A percentile compares a stretch with the other conserved stretches of the same genome.
Conservation (phyloP, 2,888 invertebrate species). For the Caenorhabditis sulstoni region DNA sequence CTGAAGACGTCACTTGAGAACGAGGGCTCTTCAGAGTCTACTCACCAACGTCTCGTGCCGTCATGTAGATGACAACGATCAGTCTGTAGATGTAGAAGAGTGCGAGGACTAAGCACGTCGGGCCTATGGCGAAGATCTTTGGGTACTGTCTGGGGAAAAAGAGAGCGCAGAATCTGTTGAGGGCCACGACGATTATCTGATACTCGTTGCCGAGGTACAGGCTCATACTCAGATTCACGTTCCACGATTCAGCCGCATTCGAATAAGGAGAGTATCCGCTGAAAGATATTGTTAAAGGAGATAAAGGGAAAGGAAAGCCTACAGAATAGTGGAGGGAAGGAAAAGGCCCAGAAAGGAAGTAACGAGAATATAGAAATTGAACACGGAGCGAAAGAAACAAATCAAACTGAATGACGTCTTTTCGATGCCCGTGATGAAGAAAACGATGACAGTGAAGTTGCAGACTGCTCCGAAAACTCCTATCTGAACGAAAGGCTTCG, state of each 20-base stretch:
- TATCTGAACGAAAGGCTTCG: conserved; percentile 13
- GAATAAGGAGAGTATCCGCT: conserved; percentile 21
- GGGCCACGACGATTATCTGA: conserved; percentile 26
- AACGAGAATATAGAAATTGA: conserved; percentile 33
- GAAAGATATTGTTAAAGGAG: background rate
- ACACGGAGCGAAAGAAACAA: conserved; percentile 32
- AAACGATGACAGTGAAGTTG: conserved; percentile 24
- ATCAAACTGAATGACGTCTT: conserved; percentile 43
- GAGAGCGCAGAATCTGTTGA: conserved; percentile 40
- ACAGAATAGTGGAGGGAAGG: conserved; percentile 38
- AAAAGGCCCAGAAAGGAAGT: conserved; percentile 31
- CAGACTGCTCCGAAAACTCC: conserved; percentile 22
- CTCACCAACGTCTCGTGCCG: conserved; percentile 25
- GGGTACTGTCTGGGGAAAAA: conserved; percentile 26
- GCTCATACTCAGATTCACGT: conserved; percentile 22
- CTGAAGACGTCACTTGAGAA: conserved; percentile 5
- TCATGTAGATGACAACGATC: conserved; percentile 24
- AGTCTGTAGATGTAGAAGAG: conserved; percentile 26
- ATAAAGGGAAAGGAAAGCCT: background rate
- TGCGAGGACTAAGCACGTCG: conserved; percentile 8
- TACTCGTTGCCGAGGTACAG: conserved; percentile 49
- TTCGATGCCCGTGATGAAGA: conserved; percentile 6
- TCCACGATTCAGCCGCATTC: conserved; percentile 19
- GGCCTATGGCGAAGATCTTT: conserved; percentile 20
- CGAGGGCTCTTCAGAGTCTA: background rate